A percentile compares a stretch with the other conserved stretches of the same genome.
Evolutionary conservation across 2,113 vertebrate genomes (phyloP).

Genomic region (Raja brachyura): DNA sequence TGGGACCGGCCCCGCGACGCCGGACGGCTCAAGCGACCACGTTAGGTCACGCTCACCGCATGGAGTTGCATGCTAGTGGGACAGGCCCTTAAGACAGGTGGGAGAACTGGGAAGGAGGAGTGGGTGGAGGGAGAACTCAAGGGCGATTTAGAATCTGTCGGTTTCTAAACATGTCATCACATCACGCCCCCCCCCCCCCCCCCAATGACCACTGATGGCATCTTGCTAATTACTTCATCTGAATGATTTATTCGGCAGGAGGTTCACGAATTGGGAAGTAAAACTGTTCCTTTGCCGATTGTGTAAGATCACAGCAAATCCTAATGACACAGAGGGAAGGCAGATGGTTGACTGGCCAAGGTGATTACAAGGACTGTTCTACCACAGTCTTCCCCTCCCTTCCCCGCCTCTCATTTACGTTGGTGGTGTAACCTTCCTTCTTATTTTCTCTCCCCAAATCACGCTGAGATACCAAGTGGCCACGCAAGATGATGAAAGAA

Average conservation of each 20-base stretch:
- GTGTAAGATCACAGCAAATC: not conserved
- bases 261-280: not conserved
- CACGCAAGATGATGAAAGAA: not conserved
- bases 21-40: too few relatives aligned
- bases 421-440: not conserved
- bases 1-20: too few relatives aligned
- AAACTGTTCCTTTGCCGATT: not conserved
- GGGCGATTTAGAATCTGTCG: too few relatives aligned
- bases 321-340: not conserved
- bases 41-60: too few relatives aligned
- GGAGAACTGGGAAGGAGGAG: too few relatives aligned
- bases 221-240: not conserved
- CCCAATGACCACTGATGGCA: too few relatives aligned
- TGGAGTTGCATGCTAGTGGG: too few relatives aligned
- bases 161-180: too few relatives aligned
- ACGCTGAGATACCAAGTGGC: not conserved
- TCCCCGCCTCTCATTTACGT: not conserved
- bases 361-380: conserved; percentile 11
- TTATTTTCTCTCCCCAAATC: too few relatives aligned
- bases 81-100: too few relatives aligned
- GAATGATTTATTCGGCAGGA: not conserved
- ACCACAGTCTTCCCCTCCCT: not conserved
- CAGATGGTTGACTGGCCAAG: conserved; percentile 3
- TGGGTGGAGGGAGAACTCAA: too few relatives aligned
- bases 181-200: too few relatives aligned